Conservation (phyloP, 2,113 vertebrate genomes). For the Corythaixoides concolor region DNA sequence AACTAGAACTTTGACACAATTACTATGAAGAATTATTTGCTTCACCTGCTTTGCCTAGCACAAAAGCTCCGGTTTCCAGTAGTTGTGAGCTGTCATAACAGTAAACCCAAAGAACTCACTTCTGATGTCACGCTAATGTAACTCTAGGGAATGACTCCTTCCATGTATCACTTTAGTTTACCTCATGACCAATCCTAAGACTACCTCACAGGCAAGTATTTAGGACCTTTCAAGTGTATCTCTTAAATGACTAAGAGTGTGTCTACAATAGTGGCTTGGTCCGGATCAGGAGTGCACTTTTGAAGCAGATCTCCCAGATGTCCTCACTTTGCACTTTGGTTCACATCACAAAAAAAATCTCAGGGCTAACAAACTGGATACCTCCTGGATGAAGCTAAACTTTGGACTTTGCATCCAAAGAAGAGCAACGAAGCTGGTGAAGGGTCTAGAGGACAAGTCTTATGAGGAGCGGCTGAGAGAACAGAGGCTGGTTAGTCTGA, state of each 20-base stretch:
- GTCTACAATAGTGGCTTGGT: too few relatives aligned
- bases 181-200: background rate
- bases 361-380: background rate
- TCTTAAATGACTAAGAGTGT: background rate
- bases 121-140: background rate
- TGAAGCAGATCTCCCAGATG: background rate
- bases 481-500: too few relatives aligned
- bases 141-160: background rate
- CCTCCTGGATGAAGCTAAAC: background rate
- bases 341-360: background rate
- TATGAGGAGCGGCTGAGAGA: too few relatives aligned
- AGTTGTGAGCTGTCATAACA: background rate
- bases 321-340: background rate
- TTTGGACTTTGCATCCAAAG: background rate
- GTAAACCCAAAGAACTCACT: background rate
- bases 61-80: background rate
- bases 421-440: background rate
- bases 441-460: too few relatives aligned
- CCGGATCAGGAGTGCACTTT: background rate
- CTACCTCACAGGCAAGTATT: background rate
- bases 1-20: background rate
- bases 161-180: background rate
- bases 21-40: background rate
- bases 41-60: background rate
- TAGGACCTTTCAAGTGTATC: accelerated